Evolutionary conservation across 53 echinoderm and acorn worm species (phyloP), one percentile per base, ranked within the genome.

Genomic region (Pentamera pediparva): DNA sequence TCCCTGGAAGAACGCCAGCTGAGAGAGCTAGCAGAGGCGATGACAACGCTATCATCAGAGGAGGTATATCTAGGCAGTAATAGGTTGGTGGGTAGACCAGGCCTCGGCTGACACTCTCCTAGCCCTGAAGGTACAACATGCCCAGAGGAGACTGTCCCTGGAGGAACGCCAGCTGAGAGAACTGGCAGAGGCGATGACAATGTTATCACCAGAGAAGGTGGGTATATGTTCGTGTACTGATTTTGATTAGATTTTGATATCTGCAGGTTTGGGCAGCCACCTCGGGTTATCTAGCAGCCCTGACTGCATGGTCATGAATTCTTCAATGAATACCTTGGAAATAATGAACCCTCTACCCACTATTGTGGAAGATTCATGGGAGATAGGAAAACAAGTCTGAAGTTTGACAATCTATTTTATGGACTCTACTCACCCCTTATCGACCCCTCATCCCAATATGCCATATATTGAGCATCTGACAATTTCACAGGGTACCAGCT

Each of bases 131-230:
- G 91, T 96, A 12, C 75, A 75, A 69, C 98, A 96, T 48, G 98
- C 98, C 29, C 87, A 96, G 36, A 78, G 81, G 35, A 71, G 98
- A 47, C 86, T 96, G 63, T 86, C 91, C 28, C 83, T 96, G 74
- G 86, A 88, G 34, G 98, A 96, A 72, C 82, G 88, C 26, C 98
- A 96, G 62, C 86, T 96, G 21, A 75, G 82, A 69, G 98, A 96
- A 52, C 75, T 96, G 13, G 91, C 98, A 51, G 93, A 93, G 32
- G 93, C 93, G 26, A 93, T 93, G 93, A 84, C 86, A 34, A 86
- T 89, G 25, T 69, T 93, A 0, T 89, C 93, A 18, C 89, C 93
- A 17, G 89, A 93, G 36, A 89, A 93, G 88, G 92, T 92, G 24
- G 31, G 86, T 25, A 33, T n/a, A n/a, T n/a, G n/a, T n/a, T n/a